Conservation (phyloP, 2,113 vertebrate species). For the Sardina pilchardus region DNA sequence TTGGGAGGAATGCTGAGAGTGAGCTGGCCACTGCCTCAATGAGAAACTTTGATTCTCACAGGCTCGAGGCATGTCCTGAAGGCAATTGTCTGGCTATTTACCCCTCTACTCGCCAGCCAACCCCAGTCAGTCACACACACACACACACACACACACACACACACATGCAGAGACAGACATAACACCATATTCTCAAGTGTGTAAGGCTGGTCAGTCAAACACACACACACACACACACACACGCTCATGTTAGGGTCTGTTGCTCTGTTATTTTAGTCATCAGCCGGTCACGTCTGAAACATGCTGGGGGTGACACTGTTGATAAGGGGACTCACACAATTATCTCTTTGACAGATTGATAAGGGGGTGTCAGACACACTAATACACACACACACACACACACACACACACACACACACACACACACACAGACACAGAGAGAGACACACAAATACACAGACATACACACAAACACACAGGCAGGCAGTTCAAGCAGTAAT, state of each 20-base stretch:
- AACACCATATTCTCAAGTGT: too few relatives aligned
- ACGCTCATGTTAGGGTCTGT: too few relatives aligned
- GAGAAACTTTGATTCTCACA: conserved; percentile 21
- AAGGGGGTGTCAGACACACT: background rate
- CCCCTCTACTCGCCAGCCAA: conserved; percentile 19
- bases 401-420: conserved; percentile 6
- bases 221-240: background rate
- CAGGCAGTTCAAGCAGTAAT: background rate
- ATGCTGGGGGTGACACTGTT: background rate
- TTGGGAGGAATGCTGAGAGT: background rate
- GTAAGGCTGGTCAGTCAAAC: too few relatives aligned
- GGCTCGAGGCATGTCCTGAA: conserved; percentile 18
- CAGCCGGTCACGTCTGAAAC: background rate
- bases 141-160: background rate
- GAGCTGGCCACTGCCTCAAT: conserved; percentile 10
- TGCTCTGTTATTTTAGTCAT: background rate
- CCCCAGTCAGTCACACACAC: background rate
- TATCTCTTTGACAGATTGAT: background rate
- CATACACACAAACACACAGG: background rate
- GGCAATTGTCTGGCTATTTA: conserved; percentile 4
- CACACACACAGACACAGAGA: background rate
- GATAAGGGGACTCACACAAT: background rate
- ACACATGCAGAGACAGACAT: background rate
- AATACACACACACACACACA: background rate
- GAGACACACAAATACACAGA: background rate